Evolutionary conservation across 2,113 vertebrate genomes (phyloP), one percentile per base, ranked within the genome.

Genomic region (Hippocampus comes): DNA sequence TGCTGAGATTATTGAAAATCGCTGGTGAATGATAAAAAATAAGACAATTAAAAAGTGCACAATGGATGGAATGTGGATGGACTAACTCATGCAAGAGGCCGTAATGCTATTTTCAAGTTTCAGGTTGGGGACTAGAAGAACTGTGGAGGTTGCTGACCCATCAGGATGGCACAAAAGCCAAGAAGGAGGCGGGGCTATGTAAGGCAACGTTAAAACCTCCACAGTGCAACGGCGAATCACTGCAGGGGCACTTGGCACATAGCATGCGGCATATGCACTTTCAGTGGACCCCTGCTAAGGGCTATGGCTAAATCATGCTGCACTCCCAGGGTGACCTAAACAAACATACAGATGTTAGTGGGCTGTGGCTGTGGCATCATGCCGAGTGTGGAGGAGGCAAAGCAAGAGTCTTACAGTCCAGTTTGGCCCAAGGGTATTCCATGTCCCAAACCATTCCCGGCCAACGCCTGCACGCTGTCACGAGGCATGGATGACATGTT

Each of bases 401-500:
- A 90, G 71, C 77, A 81, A 78, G 71, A 75, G 48, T 73, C 89
- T 90, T 89, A 91, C 84, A 86, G 86, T 89, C 88, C 82, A 70
- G 68, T 84, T 82, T 84, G 85, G 89, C 80, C 91, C 87, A 90
- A 87, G 82, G 91, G 87, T 88, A 84, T 34, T 86, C 72, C 75
- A 87, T 81, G 87, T 91, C 88, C 86, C 89, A 90, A 89, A 71
- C 84, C 88, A 89, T 91, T 84, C 88, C 86, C 68, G 87, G 86
- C 89, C 91, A 92, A 87, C 90, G 91, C 77, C 86, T 87, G 79
- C 85, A 86, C 85, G 78, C 79, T 89, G 84, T 82, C 34, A 74
- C 88, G 92, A 85, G 88, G 79, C 41, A 80, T 90, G 92, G 87
- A 86, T 92, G 91, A 93, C 85, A 93, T 91, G 91, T 92, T 92